Base-by-base conservation (phyloP, 2,888 invertebrate genomes). In the Sphaerolaimus hirsutus region DNA sequence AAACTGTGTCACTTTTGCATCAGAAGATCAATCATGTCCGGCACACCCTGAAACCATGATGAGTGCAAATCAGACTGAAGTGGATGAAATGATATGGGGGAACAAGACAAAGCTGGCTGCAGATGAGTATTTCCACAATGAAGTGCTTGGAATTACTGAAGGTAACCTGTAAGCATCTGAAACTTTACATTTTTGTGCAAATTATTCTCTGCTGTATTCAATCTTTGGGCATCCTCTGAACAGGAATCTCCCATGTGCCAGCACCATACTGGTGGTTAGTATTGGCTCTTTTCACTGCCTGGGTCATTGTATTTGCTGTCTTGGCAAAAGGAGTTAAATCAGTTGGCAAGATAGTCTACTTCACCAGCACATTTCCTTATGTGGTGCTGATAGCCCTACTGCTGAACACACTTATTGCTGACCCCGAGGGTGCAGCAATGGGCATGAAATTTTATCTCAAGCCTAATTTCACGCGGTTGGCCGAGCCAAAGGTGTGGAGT, bases 381-480 rank as follows among this genome's bases (percentile, higher is more conserved):
- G 21, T 49, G 32, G 45, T 50, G 7, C 48, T 50, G 42, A 29
- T 46, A 1, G 23, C 44, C 17, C 42, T 50, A 36, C 36, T 50
- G 37, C 25, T 36, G 1, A 32, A 46, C n/a, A 46, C 50, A 45
- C n/a, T n/a, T n/a, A 51, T 52, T 14, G 55, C 55, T 2, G 49
- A 59, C 26, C 56, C 56, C 1, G n/a, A n/a, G n/a, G 59, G 59
- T 1, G 58, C 59, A 17, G 38, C 47, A 23, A 48, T 54, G 10
- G 59, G 59, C 24, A 54, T 59, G 43, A 48, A 48, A 32, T 59
- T 53, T 51, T 59, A 59, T 46, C 50, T 59, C 19, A 50, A 56
- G n/a, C 59, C 59, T 4, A 48, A 56, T 14, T 58, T 56, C 56
- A 46, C 51, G 14, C 51, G 53, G 44, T 53, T 59, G 10, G 23